Percentiles rank a stretch among this genome's conserved stretches.
Evolutionary conservation across 2,888 invertebrate genomes (phyloP).

Genomic region (Meandrusa payeni): DNA sequence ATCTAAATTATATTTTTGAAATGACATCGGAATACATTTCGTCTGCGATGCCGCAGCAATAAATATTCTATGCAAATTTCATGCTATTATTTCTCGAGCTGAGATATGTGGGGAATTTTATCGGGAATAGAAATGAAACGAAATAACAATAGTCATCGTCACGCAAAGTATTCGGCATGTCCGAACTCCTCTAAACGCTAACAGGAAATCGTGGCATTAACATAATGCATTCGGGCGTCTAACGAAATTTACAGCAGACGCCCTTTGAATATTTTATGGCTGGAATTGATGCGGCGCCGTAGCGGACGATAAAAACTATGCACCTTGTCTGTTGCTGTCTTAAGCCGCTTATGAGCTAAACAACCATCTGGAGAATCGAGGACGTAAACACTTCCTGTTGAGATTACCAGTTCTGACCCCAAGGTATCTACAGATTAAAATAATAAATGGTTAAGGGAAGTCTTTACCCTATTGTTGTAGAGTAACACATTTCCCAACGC

Average conservation of each 20-base stretch:
- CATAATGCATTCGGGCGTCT: conserved; percentile 69
- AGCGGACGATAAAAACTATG: conserved; percentile 41
- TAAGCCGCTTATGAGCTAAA: conserved; percentile 28
- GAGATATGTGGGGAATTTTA: conserved; percentile 52
- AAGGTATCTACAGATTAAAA: conserved; percentile 12
- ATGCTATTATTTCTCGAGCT: conserved; percentile 43
- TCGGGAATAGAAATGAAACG: conserved; percentile 39
- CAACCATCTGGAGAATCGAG: conserved; percentile 30
- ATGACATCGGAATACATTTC: conserved; percentile 55
- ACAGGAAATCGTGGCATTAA: conserved; percentile 64
- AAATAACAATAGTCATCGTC: conserved; percentile 48
- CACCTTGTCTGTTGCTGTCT: conserved; percentile 25
- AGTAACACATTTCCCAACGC: conserved; percentile 28
- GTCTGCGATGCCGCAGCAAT: conserved; percentile 49
- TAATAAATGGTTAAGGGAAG: conserved; percentile 33
- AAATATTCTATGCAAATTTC: conserved; percentile 70
- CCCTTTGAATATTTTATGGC: conserved; percentile 50
- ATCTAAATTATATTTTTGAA: conserved; percentile 67
- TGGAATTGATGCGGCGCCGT: conserved; percentile 44
- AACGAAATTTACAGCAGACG: conserved; percentile 54
- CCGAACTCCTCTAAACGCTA: conserved; percentile 41
- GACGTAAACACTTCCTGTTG: conserved; percentile 20
- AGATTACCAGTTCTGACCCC: conserved; percentile 12
- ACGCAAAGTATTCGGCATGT: conserved; percentile 52
- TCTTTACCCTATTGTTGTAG: conserved; percentile 30